A percentile compares a stretch with the other conserved stretches of the same genome.
Evolutionary conservation across 2,888 invertebrate species (phyloP).

Genomic region (Oscheius myriophilus): DNA sequence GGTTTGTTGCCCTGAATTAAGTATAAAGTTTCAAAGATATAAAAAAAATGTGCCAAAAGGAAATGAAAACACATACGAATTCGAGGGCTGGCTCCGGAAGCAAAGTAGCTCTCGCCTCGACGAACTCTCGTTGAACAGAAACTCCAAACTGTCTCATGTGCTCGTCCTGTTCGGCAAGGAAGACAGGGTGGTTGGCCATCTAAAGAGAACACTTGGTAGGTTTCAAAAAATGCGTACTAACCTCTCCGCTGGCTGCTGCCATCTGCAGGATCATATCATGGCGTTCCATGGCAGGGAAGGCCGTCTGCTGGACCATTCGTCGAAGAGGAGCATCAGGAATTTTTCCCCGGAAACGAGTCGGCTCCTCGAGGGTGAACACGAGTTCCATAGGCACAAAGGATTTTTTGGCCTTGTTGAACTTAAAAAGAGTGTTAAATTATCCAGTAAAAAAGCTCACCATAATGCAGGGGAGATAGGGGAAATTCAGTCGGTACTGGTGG

Average conservation of each 20-base stretch:
- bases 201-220: not conserved
- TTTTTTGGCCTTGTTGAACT: conserved; percentile 23
- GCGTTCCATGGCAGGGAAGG: not conserved
- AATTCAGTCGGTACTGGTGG: not conserved
- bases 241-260: conserved; percentile 4
- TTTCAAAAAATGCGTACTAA: too few species aligned
- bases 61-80: conserved; percentile 21
- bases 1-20: too few species aligned
- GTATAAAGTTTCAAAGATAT: too few species aligned
- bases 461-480: conserved; percentile 10
- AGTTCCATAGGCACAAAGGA: conserved; percentile 20
- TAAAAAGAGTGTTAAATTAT: not conserved
- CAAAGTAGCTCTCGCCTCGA: conserved; percentile 23
- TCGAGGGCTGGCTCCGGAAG: conserved; percentile 30
- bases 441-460: conserved; percentile 3
- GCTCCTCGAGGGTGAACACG: not conserved
- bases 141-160: conserved; percentile 22
- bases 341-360: conserved; percentile 14
- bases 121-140: conserved; percentile 13
- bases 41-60: too few species aligned
- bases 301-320: conserved; percentile 19
- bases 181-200: not conserved
- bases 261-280: conserved; percentile 7
- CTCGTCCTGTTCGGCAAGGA: conserved; percentile 27
- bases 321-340: conserved; percentile 19